Evolutionary conservation across 2,113 vertebrate species (phyloP).

Genomic region (Leucoraja erinaceus): DNA sequence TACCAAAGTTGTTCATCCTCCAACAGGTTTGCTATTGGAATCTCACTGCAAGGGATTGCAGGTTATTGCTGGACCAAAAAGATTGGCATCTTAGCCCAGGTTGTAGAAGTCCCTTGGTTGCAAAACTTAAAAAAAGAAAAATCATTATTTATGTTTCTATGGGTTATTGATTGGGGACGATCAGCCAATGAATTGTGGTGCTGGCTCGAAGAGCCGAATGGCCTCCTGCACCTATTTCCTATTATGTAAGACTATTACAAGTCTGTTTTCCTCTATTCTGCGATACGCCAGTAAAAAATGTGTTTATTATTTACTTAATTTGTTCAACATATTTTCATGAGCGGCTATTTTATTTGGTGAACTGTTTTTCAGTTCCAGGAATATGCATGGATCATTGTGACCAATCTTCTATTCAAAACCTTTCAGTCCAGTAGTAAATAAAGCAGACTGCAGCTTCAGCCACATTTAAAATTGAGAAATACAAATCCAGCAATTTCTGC

Average conservation of each 20-base stretch:
- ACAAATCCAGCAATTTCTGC: background rate
- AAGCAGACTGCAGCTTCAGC: too few species aligned
- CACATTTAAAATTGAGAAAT: background rate
- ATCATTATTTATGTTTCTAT: too few species aligned
- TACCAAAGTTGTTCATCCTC: background rate
- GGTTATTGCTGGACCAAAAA: background rate
- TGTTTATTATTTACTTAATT: background rate
- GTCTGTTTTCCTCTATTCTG: background rate
- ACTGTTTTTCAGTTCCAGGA: background rate
- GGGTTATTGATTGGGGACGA: too few species aligned
- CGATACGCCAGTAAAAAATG: background rate
- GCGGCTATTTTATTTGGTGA: background rate
- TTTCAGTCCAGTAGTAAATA: too few species aligned
- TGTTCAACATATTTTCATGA: background rate
- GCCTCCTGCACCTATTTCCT: too few species aligned
- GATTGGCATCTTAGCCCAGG: background rate
- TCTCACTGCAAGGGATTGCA: background rate
- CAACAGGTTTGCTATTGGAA: background rate
- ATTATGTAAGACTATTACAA: background rate
- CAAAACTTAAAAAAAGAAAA: too few species aligned
- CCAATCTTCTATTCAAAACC: too few species aligned
- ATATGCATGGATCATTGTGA: too few species aligned
- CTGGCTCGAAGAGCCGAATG: too few species aligned
- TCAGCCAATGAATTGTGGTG: too few species aligned
- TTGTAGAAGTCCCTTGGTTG: background rate